These are phyloP conservation scores for Hermetia illucens DNA, from an alignment of 1,140 invertebrate genomes.

Conservation along the genomic window DNA sequence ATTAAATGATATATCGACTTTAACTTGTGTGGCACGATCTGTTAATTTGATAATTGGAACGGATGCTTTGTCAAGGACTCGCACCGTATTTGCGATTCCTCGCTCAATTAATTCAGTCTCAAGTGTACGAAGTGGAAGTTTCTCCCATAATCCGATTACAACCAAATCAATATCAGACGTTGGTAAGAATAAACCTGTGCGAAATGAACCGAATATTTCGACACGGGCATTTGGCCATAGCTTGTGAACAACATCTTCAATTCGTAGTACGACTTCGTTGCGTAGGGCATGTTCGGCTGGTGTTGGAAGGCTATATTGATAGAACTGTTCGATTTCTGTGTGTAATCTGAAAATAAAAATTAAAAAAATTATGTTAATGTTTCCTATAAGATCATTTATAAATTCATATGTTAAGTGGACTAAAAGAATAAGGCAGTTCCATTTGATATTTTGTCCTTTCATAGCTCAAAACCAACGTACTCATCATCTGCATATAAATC, in stretches of 20 bases:
- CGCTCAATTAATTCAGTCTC: constrained; percentile 78
- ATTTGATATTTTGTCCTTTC: too few relatives aligned
- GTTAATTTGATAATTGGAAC: constrained; percentile 96
- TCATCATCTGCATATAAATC: too few relatives aligned
- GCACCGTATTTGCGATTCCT: constrained; percentile 81
- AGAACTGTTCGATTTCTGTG: constrained; percentile 95
- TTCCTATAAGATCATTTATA: too few relatives aligned
- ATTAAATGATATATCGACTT: constrained; percentile 97
- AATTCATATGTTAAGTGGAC: too few relatives aligned
- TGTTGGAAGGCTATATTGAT: constrained; percentile 82
- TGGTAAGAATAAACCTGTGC: constrained; percentile 87
- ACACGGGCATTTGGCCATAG: constrained; percentile 85
- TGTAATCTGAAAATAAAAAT: constrained; percentile 58
- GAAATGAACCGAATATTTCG: constrained; percentile 91
- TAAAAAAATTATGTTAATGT: constrained; percentile 2
- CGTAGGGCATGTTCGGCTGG: constrained; percentile 77
- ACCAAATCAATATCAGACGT: constrained; percentile 98
- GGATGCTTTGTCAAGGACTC: constrained; percentile 93
- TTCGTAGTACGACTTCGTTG: constrained; percentile 71
- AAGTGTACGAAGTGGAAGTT: constrained; percentile 76
- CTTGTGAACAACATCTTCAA: constrained; percentile 70
- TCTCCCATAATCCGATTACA: constrained; percentile 90
- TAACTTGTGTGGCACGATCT: constrained; percentile 85
- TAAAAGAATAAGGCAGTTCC: too few relatives aligned
- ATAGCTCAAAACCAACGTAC: too few relatives aligned